Percentiles rank a stretch among this genome's conserved stretches.
Evolutionary conservation across 2,888 invertebrate species (phyloP).

Genomic region (Noctua pronuba): DNA sequence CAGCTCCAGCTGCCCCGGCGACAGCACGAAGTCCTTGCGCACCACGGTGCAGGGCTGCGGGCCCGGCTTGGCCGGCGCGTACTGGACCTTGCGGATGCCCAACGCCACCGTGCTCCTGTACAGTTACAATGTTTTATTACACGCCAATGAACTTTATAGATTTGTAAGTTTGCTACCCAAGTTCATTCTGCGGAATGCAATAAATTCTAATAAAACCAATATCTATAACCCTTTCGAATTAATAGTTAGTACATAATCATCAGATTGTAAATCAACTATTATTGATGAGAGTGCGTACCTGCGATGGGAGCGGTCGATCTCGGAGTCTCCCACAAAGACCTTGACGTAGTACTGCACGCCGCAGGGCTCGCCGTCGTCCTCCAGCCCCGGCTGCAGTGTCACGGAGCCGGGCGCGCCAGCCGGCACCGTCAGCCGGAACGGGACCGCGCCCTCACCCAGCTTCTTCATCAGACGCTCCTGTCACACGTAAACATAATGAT

Average conservation of each 20-base stretch:
- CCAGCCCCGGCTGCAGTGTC: conserved; percentile 96
- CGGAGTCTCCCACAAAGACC: conserved; percentile 95
- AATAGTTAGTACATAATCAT: background rate
- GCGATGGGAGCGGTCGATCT: conserved; percentile 95
- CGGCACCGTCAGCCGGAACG: conserved; percentile 96
- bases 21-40: conserved; percentile 98
- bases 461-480: conserved; percentile 97
- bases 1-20: conserved; percentile 97
- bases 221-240: background rate
- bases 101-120: conserved; percentile 96
- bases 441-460: conserved; percentile 95
- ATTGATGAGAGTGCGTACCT: conserved; percentile 81
- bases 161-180: background rate
- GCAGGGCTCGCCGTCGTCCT: conserved; percentile 97
- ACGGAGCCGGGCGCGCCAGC: conserved; percentile 97
- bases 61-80: conserved; percentile 96
- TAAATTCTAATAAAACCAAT: conserved; percentile 2
- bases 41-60: conserved; percentile 98
- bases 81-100: conserved; percentile 97
- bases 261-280: background rate
- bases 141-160: background rate
- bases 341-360: conserved; percentile 98
- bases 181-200: background rate
- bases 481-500: background rate
- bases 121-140: background rate